Percentiles rank a stretch among this genome's conserved stretches.
Evolutionary conservation across 2,797 vertebrate genomes (phyloP).

Genomic region (Sebastolobus alascanus): DNA sequence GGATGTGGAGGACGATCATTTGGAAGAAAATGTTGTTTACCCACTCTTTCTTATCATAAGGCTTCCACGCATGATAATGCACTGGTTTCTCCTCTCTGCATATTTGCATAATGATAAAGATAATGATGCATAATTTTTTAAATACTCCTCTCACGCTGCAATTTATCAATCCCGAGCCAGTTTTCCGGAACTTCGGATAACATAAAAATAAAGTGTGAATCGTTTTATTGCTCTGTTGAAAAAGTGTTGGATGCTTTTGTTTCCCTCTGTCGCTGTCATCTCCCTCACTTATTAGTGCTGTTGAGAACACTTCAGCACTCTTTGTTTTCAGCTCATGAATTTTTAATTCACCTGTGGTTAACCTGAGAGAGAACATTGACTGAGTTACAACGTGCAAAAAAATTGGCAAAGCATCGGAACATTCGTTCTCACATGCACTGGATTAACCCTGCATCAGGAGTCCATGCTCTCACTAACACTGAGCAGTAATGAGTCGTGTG

Average conservation of each 20-base stretch:
- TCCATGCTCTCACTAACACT: neutral
- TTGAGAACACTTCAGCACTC: slow-evolving; percentile 29
- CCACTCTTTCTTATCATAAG: neutral
- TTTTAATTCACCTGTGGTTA: slow-evolving; percentile 24
- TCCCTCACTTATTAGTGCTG: slow-evolving; percentile 7
- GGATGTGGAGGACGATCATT: slow-evolving; percentile 13
- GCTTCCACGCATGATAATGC: neutral
- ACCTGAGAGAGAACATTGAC: neutral
- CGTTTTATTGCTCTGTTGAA: slow-evolving; percentile 15
- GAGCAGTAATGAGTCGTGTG: neutral
- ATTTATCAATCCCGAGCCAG: neutral
- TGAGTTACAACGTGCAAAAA: slow-evolving; percentile 12
- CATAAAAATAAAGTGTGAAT: slow-evolving; percentile 21
- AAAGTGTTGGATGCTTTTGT: slow-evolving; percentile 25
- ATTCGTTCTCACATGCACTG: neutral
- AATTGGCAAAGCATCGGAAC: slow-evolving; percentile 12
- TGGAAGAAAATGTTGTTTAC: slow-evolving; percentile 16
- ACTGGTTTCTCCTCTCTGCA: neutral
- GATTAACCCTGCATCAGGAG: slow-evolving; percentile 22
- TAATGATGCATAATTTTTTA: slow-evolving; percentile 15
- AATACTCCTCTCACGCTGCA: slow-evolving; percentile 2
- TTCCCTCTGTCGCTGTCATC: slow-evolving; percentile 16
- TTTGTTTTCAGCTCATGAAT: slow-evolving; percentile 49
- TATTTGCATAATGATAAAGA: slow-evolving; percentile 35
- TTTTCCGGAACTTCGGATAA: slow-evolving; percentile 1